Evolutionary conservation across 1,140 invertebrate species (phyloP), one percentile per base, ranked within the genome.

Genomic region (Potamilus streckersoni): DNA sequence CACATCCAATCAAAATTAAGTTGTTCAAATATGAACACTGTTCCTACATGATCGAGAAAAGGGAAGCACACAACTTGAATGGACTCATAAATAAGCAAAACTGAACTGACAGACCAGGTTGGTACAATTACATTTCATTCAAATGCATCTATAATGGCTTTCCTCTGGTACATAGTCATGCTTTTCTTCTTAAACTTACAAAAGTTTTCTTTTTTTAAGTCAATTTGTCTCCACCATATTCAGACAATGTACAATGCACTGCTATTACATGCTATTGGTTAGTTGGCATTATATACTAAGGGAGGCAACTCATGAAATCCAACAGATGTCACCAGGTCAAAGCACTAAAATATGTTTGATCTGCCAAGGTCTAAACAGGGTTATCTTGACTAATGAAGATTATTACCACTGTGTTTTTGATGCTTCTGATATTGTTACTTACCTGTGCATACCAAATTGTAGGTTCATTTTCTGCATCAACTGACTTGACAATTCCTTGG

Each of bases 391-490:
- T 31, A 31, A 2, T 19, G 20, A 61, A 20, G 20, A 61, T 61
- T 2, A 62, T 62, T 23, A 19, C 60, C 0, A 23, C 14, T 62
- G 23, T n/a, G 19, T 0, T 62, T 19, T 62, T 62, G 60, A 14
- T 5, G 65, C 6, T 67, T 23, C 8, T 23, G 19, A 17, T 67
- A 20, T 38, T 67, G 31, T 27, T 19, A 74, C 82, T 58, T 90
- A 95, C 94, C 91, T 95, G 94, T 65, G 92, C 93, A 85, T 93
- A 95, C 93, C 94, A 95, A 79, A 91, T 91, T 73, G 89, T 89
- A 6, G 85, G 80, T 60, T 89, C 86, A 80, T 86, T 85, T 56
- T 89, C 83, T 82, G 91, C 85, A 69, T 91, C 83, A 14, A 88
- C 83, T 23, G 91, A 89, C 81, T 92, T 93, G 11, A 90, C 84